Evolutionary conservation across 2,888 invertebrate species (phyloP).

Genomic region (Alloplasta piceator): DNA sequence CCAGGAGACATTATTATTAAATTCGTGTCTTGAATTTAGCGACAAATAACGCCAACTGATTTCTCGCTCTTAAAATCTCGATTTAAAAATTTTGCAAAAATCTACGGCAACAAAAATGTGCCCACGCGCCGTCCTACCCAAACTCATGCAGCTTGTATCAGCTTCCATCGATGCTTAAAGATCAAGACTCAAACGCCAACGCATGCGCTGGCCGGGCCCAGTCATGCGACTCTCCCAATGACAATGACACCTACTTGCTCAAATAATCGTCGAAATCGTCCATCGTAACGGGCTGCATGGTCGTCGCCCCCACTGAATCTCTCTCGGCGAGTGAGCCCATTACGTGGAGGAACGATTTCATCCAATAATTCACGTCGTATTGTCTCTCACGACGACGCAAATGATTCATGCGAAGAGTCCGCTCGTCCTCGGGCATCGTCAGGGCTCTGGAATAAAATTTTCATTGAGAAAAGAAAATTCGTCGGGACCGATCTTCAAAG

Average conservation of each 20-base stretch:
- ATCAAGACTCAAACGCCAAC: constrained; percentile 66
- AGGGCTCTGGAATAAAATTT: constrained; percentile 86
- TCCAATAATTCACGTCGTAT: constrained; percentile 95
- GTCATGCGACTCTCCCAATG: constrained; percentile 74
- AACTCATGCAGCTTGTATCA: constrained; percentile 77
- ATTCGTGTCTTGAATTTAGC: too few species aligned
- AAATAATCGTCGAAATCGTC: constrained; percentile 96
- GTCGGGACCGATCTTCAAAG: not conserved
- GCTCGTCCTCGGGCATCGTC: constrained; percentile 95
- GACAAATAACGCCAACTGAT: too few species aligned
- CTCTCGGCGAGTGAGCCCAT: constrained; percentile 93
- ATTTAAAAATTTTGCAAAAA: too few species aligned
- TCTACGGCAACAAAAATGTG: constrained; percentile 30
- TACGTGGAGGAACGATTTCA: constrained; percentile 93
- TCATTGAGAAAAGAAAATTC: constrained; percentile 34
- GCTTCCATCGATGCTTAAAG: constrained; percentile 29
- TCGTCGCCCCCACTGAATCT: constrained; percentile 93
- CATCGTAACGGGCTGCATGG: constrained; percentile 95
- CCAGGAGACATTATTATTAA: too few species aligned
- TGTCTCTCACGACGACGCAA: constrained; percentile 91
- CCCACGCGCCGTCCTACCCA: constrained; percentile 79
- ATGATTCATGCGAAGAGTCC: constrained; percentile 93
- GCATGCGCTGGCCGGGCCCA: constrained; percentile 80
- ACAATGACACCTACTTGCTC: constrained; percentile 87
- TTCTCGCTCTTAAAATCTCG: too few species aligned